Evolutionary conservation across 2,888 invertebrate genomes (phyloP).

Genomic region (Nezara viridula): DNA sequence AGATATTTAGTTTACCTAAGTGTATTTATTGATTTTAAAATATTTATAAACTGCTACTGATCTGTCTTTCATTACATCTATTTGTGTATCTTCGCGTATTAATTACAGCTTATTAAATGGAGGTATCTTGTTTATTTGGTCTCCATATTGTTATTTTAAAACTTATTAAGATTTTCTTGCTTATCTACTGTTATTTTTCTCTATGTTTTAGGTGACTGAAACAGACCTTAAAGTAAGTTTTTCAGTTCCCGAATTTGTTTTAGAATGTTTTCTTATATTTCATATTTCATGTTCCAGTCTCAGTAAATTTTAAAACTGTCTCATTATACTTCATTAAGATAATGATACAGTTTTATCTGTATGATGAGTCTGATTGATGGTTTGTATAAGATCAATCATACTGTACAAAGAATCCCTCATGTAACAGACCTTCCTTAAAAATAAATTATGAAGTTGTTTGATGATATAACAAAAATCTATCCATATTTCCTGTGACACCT

Average conservation of each 20-base stretch:
- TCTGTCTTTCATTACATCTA: background rate
- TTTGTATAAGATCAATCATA: too few relatives aligned
- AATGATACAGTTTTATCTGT: too few relatives aligned
- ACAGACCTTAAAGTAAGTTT: constrained; percentile 28
- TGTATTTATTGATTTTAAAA: background rate
- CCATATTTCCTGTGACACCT: too few relatives aligned
- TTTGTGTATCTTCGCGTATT: background rate
- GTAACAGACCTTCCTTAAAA: too few relatives aligned
- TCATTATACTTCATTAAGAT: too few relatives aligned
- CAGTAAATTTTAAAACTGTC: too few relatives aligned
- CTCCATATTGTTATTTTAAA: background rate
- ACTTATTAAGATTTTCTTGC: background rate
- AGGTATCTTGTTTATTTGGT: background rate
- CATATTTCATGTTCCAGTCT: too few relatives aligned
- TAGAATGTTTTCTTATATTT: too few relatives aligned
- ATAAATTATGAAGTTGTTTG: too few relatives aligned
- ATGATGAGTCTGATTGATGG: too few relatives aligned
- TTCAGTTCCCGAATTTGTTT: background rate
- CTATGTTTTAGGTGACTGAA: background rate
- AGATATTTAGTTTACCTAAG: background rate
- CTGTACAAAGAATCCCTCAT: too few relatives aligned
- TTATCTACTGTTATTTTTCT: background rate
- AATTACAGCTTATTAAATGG: background rate
- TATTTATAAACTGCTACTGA: background rate
- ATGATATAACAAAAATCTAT: too few relatives aligned